Evolutionary conservation across 2,113 vertebrate genomes (phyloP).

Genomic region (Myotis davidii): DNA sequence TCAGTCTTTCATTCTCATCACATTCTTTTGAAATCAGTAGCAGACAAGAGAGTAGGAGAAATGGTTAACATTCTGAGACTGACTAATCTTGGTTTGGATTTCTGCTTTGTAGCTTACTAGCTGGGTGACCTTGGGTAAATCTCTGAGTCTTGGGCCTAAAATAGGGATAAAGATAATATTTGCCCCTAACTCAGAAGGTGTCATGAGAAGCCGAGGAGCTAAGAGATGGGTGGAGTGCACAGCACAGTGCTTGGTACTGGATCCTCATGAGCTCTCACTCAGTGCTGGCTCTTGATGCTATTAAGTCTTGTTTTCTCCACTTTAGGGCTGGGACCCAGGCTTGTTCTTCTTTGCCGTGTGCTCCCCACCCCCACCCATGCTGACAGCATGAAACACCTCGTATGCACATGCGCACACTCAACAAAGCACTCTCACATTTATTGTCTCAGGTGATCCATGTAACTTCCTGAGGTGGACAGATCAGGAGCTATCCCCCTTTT

Average conservation of each 20-base stretch:
- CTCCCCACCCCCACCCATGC: background rate
- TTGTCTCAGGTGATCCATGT: background rate
- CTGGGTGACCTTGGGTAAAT: background rate
- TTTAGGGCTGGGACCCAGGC: background rate
- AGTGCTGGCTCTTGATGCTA: background rate
- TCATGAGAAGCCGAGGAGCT: background rate
- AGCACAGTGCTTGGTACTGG: background rate
- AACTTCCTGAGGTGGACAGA: background rate
- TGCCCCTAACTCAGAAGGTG: background rate
- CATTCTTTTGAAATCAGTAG: constrained; percentile 27
- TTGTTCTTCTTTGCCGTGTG: background rate
- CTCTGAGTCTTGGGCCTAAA: background rate
- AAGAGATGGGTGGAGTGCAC: background rate
- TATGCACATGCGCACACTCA: background rate
- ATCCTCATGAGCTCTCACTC: background rate
- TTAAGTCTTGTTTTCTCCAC: background rate
- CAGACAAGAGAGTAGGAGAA: background rate
- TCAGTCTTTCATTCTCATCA: background rate
- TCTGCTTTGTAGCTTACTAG: background rate
- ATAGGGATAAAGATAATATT: background rate
- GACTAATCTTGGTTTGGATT: background rate
- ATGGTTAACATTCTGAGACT: background rate
- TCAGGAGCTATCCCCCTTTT: background rate
- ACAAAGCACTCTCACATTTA: background rate
- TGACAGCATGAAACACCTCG: background rate